Evolutionary conservation across 2,888 invertebrate genomes (phyloP).

Genomic region (Formica aserva): DNA sequence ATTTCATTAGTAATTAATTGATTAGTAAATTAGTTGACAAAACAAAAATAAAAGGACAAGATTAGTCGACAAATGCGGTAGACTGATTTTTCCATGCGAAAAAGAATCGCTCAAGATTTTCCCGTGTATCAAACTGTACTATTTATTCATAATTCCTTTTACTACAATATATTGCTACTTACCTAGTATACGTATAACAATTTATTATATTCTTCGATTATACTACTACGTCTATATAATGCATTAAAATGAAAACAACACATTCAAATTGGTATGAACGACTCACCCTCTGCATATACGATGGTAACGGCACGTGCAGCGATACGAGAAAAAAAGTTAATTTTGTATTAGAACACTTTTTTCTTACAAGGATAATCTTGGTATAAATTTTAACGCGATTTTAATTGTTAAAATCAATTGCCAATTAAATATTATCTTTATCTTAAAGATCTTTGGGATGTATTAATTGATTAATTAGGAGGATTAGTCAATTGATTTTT

Average conservation of each 20-base stretch:
- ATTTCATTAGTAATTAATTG: not conserved
- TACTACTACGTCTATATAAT: not conserved
- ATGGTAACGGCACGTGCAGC: slow-evolving; percentile 82
- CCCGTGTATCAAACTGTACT: not conserved
- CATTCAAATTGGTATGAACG: slow-evolving; percentile 49
- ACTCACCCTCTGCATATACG: slow-evolving; percentile 85
- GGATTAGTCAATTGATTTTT: not conserved
- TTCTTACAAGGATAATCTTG: slow-evolving; percentile 18
- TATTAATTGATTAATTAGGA: not conserved
- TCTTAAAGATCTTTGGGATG: not conserved
- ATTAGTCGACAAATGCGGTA: not conserved
- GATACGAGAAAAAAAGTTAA: slow-evolving; percentile 82
- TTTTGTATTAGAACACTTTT: slow-evolving; percentile 79
- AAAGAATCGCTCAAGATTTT: slow-evolving; percentile 3
- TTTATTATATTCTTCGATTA: not conserved
- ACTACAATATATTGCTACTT: not conserved
- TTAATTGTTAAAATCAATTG: not conserved
- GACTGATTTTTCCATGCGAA: not conserved
- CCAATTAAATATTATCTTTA: not conserved
- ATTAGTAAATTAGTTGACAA: not conserved
- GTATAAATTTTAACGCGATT: not conserved
- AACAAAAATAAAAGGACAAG: not conserved
- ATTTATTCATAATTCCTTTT: not conserved
- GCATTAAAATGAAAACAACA: slow-evolving; percentile 4
- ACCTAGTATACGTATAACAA: not conserved